phyloP scores from a whole-genome alignment of 2,113 vertebrate species.

The Antidorcas marsupialis region DNA sequence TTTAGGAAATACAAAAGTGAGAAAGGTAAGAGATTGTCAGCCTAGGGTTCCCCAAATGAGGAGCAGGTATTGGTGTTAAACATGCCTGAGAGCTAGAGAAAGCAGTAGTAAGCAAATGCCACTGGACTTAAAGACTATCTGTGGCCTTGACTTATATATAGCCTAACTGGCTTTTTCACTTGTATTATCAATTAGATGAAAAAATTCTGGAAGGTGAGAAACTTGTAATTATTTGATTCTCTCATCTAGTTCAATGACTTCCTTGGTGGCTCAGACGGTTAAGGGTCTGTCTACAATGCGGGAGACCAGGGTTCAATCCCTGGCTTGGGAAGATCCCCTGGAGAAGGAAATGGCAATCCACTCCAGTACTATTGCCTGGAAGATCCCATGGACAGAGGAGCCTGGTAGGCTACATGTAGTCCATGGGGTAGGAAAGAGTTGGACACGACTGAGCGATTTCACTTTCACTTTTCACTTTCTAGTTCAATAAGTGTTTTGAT shows the following conservation, averaged over 20 bases:
- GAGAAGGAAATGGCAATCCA: too few relatives aligned
- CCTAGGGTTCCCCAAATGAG: not conserved
- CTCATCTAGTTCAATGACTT: not conserved
- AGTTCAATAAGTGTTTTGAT: not conserved
- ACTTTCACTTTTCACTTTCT: not conserved
- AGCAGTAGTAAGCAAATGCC: not conserved
- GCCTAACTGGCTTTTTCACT: not conserved
- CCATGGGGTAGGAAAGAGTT: too few relatives aligned
- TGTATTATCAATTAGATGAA: not conserved
- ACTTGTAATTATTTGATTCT: not conserved
- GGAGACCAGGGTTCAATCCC: too few relatives aligned
- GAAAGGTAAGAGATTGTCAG: not conserved
- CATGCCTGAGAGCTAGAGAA: not conserved
- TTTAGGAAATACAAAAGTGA: not conserved
- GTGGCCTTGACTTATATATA: not conserved
- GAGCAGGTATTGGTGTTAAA: not conserved
- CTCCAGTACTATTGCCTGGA: too few relatives aligned
- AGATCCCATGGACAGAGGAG: too few relatives aligned
- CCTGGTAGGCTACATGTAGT: too few relatives aligned
- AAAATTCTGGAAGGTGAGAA: not conserved
- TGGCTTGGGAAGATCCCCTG: too few relatives aligned
- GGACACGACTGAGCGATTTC: too few relatives aligned
- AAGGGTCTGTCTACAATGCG: too few relatives aligned
- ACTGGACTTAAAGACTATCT: not conserved
- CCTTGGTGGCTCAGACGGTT: too few relatives aligned